A percentile compares a stretch with the other conserved stretches of the same genome.
Evolutionary conservation across 1,140 invertebrate genomes (phyloP).

Genomic region (Bacillus rossius): DNA sequence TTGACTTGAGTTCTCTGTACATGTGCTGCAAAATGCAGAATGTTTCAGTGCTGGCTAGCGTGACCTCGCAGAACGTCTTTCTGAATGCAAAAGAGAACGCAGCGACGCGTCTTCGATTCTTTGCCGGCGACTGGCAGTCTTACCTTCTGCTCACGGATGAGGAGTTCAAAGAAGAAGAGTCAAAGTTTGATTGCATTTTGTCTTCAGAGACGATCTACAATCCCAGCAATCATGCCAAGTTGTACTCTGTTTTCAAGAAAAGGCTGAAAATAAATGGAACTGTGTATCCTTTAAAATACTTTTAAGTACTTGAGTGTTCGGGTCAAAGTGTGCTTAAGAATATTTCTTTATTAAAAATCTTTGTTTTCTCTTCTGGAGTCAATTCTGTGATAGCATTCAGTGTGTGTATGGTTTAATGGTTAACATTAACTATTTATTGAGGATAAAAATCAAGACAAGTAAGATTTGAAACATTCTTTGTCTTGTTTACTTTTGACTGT

Average conservation of each 20-base stretch:
- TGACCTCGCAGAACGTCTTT: conserved; percentile 74
- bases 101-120: conserved; percentile 51
- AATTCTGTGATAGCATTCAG: too few species aligned
- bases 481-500: too few species aligned
- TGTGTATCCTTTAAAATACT: conserved; percentile 43
- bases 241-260: conserved; percentile 60
- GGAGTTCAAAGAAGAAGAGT: conserved; percentile 27
- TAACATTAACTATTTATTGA: too few species aligned
- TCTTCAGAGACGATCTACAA: conserved; percentile 92
- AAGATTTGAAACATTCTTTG: too few species aligned
- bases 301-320: too few species aligned
- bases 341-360: too few species aligned
- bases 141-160: conserved; percentile 48
- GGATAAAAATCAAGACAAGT: too few species aligned
- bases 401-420: too few species aligned
- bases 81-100: conserved; percentile 54
- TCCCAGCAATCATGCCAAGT: conserved; percentile 66
- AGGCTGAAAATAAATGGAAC: conserved; percentile 59
- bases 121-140: conserved; percentile 73
- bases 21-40: conserved; percentile 51
- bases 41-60: conserved; percentile 60
- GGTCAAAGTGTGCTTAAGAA: too few species aligned
- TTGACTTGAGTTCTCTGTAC: too few species aligned
- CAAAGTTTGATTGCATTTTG: conserved; percentile 74
- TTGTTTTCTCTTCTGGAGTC: too few species aligned